These are phyloP conservation scores for Blera fallax DNA, from an alignment of 2,888 invertebrate species.

Conservation along the genomic window DNA sequence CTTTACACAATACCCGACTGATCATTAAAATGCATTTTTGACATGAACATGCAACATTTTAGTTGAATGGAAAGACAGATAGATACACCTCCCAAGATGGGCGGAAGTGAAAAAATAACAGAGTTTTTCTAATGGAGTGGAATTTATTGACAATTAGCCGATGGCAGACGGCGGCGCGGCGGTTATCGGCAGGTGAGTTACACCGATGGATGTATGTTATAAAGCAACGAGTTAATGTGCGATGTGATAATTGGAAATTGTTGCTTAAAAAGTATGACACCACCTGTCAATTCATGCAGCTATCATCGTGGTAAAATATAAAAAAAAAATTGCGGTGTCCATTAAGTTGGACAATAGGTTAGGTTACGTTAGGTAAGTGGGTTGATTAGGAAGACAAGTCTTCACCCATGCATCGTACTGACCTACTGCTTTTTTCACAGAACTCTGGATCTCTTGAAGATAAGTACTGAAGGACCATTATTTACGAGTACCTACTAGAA, in stretches of 20 bases:
- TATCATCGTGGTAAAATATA: too few species aligned
- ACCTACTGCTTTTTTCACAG: too few species aligned
- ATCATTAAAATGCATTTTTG: slow-evolving; percentile 34
- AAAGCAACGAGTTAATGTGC: not conserved
- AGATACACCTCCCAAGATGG: slow-evolving; percentile 6
- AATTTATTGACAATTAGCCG: slow-evolving; percentile 53
- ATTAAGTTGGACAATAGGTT: too few species aligned
- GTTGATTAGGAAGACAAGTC: too few species aligned
- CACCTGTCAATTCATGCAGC: too few species aligned
- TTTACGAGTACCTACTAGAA: too few species aligned
- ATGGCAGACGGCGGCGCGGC: slow-evolving; percentile 1
- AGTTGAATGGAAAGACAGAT: not conserved
- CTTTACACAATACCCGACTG: not conserved
- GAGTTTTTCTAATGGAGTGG: slow-evolving; percentile 30
- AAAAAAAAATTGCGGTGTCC: too few species aligned
- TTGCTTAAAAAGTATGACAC: not conserved
- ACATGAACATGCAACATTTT: slow-evolving; percentile 29
- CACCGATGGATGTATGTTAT: not conserved
- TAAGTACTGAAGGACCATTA: too few species aligned
- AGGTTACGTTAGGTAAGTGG: too few species aligned
- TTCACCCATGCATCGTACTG: too few species aligned
- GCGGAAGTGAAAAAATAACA: slow-evolving; percentile 56
- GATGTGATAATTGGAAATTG: slow-evolving; percentile 17
- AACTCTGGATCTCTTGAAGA: too few species aligned
- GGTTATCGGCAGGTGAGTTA: not conserved